Evolutionary conservation across 2,797 vertebrate genomes (phyloP).

Genomic region (Eremophila alpestris): DNA sequence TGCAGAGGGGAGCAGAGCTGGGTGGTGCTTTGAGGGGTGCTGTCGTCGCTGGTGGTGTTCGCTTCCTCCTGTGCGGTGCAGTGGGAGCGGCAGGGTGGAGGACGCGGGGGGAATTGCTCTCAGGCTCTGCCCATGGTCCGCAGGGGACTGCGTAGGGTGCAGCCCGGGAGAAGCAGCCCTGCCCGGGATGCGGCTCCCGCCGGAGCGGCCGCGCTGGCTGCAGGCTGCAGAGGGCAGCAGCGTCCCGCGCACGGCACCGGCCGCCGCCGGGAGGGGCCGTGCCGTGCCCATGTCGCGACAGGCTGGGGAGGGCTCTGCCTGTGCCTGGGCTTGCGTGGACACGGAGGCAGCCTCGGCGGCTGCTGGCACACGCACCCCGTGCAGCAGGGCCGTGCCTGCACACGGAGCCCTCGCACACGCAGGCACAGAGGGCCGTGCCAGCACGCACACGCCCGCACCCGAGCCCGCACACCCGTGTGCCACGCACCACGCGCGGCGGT

Average conservation of each 20-base stretch:
- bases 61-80: neutral
- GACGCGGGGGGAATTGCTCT: neutral
- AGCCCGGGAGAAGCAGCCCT: neutral
- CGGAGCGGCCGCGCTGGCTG: neutral
- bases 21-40: neutral
- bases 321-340: neutral
- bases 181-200: neutral
- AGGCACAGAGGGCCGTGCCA: neutral
- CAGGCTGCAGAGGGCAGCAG: constrained; percentile 58
- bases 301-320: neutral
- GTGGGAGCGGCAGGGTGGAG: neutral
- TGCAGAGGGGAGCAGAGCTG: neutral
- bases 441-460: rapidly evolving
- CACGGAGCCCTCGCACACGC: neutral
- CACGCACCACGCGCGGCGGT: neutral
- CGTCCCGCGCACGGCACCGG: neutral
- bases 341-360: neutral
- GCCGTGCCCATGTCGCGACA: neutral
- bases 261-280: neutral
- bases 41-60: neutral
- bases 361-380: rapidly evolving
- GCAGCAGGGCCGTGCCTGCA: neutral
- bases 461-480: neutral
- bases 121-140: neutral
- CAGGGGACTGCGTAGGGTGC: no score